Evolutionary conservation across 2,888 invertebrate species (phyloP).

Genomic region (Pachycephus smyrnensis): DNA sequence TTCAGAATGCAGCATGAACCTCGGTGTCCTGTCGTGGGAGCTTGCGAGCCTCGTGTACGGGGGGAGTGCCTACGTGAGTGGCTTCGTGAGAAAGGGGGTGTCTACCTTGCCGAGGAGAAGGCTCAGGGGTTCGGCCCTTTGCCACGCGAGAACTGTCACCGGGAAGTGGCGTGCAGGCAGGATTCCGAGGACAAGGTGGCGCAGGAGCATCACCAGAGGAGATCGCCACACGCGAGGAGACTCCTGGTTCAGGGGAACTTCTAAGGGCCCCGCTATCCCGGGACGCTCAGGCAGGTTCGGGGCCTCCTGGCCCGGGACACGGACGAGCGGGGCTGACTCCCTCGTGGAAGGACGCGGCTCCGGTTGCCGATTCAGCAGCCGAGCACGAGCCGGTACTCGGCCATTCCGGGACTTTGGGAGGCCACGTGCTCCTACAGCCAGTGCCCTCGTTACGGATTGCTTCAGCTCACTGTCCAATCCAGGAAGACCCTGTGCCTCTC

Average conservation of each 20-base stretch:
- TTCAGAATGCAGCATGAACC: conserved; percentile 67
- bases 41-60: conserved; percentile 53
- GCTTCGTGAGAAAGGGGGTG: not conserved
- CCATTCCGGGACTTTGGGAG: not conserved
- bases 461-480: not conserved
- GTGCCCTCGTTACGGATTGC: not conserved
- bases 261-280: conserved; percentile 56
- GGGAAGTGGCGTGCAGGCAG: conserved; percentile 5
- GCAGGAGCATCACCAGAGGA: conserved; percentile 30
- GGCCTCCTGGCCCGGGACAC: conserved; percentile 53
- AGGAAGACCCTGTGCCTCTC: not conserved
- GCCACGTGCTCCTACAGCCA: not conserved
- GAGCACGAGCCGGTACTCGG: not conserved
- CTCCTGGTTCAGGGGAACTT: conserved; percentile 54
- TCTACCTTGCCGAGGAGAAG: conserved; percentile 4
- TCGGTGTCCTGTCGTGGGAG: conserved; percentile 62
- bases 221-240: conserved; percentile 22
- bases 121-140: conserved; percentile 6
- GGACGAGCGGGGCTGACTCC: conserved; percentile 56
- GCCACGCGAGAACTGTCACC: conserved; percentile 5
- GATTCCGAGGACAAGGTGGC: conserved; percentile 24
- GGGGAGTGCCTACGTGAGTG: not conserved
- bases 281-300: conserved; percentile 46
- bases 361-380: conserved; percentile 3
- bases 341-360: conserved; percentile 39